Evolutionary conservation across 2,797 vertebrate species (phyloP).

Genomic region (Enteromius argenteus): DNA sequence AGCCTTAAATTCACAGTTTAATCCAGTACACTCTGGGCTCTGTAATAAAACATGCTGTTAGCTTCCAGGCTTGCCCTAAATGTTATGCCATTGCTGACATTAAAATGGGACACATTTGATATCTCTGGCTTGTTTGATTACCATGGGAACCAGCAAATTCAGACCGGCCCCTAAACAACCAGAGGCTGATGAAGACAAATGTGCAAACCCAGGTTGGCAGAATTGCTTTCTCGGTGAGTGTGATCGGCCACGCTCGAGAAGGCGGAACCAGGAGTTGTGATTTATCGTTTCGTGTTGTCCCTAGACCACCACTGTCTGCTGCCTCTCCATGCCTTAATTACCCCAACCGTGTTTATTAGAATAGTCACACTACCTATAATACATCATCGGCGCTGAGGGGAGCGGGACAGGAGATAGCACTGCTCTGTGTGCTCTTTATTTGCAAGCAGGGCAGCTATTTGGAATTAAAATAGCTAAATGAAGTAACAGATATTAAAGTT

Average conservation of each 20-base stretch:
- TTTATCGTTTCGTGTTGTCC: slow-evolving; percentile 83
- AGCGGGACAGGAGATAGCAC: slow-evolving; percentile 51
- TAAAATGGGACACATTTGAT: slow-evolving; percentile 65
- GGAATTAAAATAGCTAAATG: slow-evolving; percentile 16
- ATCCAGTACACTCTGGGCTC: neutral
- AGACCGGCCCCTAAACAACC: slow-evolving; percentile 78
- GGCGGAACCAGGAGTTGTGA: slow-evolving; percentile 80
- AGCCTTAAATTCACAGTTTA: slow-evolving; percentile 15
- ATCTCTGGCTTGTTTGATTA: slow-evolving; percentile 73
- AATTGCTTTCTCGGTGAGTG: slow-evolving; percentile 85
- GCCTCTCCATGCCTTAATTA: slow-evolving; percentile 83
- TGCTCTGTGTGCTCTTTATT: slow-evolving; percentile 69
- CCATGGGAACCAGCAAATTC: slow-evolving; percentile 71
- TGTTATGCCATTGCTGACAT: slow-evolving; percentile 60
- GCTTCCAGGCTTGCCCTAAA: slow-evolving; percentile 48
- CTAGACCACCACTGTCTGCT: slow-evolving; percentile 81
- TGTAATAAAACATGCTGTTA: slow-evolving; percentile 44
- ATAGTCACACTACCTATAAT: slow-evolving; percentile 77
- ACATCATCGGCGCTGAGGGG: slow-evolving; percentile 66
- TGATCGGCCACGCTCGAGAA: slow-evolving; percentile 80
- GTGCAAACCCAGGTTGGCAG: slow-evolving; percentile 84
- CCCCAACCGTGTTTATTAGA: slow-evolving; percentile 79
- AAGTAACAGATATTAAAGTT: neutral
- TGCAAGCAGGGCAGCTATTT: slow-evolving; percentile 56
- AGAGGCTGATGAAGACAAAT: slow-evolving; percentile 86